These are phyloP conservation scores for Eupithecia inturbata DNA, from an alignment of 2,888 invertebrate genomes.

Conservation along the genomic window DNA sequence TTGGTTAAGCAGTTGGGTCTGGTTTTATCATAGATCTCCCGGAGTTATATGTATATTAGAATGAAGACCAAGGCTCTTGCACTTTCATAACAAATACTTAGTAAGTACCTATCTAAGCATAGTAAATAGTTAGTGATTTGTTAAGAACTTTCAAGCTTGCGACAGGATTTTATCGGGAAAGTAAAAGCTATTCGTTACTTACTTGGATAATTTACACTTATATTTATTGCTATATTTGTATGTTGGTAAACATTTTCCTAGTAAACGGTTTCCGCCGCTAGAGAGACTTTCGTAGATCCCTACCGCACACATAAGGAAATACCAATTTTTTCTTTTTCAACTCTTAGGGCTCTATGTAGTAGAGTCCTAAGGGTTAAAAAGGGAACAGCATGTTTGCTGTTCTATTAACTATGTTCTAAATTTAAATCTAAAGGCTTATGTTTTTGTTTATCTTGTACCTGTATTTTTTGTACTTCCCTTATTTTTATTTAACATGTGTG, in stretches of 20 bases:
- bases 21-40: background rate
- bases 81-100: background rate
- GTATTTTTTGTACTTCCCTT: too few species aligned
- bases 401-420: too few species aligned
- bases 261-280: background rate
- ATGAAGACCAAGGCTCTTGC: background rate
- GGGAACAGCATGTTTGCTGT: too few species aligned
- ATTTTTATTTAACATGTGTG: too few species aligned
- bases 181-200: conserved; percentile 51
- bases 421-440: too few species aligned
- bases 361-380: too few species aligned
- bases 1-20: background rate
- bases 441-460: too few species aligned
- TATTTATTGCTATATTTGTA: conserved; percentile 11
- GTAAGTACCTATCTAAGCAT: background rate
- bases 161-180: conserved; percentile 59
- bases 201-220: conserved; percentile 43
- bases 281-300: background rate
- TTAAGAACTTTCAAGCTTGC: conserved; percentile 38
- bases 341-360: too few species aligned
- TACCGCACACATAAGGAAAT: too few species aligned
- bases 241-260: background rate
- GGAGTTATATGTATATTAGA: background rate
- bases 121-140: conserved; percentile 15
- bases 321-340: too few species aligned